Base-by-base conservation (phyloP, 1,140 invertebrate genomes). In the Drosophila bocqueti region DNA sequence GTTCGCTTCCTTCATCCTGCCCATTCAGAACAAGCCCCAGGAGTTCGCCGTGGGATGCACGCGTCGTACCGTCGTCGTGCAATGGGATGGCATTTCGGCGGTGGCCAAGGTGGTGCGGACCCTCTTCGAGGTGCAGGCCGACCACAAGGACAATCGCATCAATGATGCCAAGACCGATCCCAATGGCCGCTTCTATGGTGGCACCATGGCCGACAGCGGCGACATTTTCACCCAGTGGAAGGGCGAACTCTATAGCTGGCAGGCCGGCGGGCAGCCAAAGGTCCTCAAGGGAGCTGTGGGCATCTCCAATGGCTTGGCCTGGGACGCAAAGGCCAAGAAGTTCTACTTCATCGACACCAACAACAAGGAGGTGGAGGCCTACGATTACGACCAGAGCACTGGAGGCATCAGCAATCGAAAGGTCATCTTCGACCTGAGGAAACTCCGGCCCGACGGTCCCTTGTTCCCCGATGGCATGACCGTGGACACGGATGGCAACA, bases 161-260 rank as follows among this genome's bases (percentile, higher is more conserved):
- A 98, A 98, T 84, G 97, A 98, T 93, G 98, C 95, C 15, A 99
- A 98, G 93, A 96, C 96, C 69, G 97, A 99, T 92, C 94, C 95
- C 0, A 92, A 91, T 16, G 97, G 97, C 38, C 93, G 97, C 49
- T 93, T 98, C 54, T 86, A 86, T 91, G 76, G 82, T 95, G 96
- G 96, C 50, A 97, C 96, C 38, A 97, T 97, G 95, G 95, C 66
- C 47, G 71, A 61, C 52, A 45, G 74, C 2, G 85, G 87, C 4
- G 84, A 92, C 65, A 79, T 84, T 15, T 91, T 87, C 21, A 94
- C 95, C 76, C 93, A 94, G 46, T 93, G 94, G n/a, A 93, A 94
- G 29, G 94, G 94, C 65, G 89, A 95, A 85, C 84, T 93, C 78
- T 76, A 94, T 93, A 54, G 77, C 66, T 75, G 92, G 94, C 46